Conservation (phyloP, 2,797 vertebrate species). For the Falco peregrinus region DNA sequence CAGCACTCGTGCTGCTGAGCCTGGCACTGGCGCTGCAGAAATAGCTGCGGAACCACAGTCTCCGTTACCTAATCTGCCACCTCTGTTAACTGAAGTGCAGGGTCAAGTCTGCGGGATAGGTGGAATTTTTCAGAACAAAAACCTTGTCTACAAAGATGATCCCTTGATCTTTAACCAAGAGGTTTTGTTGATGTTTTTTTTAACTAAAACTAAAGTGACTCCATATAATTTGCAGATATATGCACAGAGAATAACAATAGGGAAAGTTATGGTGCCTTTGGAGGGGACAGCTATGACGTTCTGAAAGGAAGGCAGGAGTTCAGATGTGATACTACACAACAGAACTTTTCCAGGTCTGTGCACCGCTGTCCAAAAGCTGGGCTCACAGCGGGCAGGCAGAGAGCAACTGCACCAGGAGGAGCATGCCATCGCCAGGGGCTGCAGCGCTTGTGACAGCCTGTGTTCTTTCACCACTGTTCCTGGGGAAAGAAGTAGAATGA, state of each 20-base stretch:
- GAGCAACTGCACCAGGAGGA: background rate
- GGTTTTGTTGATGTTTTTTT: background rate
- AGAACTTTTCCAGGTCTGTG: background rate
- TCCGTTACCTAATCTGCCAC: conserved; percentile 48
- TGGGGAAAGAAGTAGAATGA: background rate
- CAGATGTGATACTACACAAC: background rate
- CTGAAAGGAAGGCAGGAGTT: background rate
- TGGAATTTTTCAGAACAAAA: conserved; percentile 49
- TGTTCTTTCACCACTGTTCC: background rate
- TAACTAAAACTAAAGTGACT: background rate
- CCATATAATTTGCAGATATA: background rate
- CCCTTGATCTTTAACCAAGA: background rate
- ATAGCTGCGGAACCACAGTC: conserved; percentile 57
- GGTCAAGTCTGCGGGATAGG: background rate
- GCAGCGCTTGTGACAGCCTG: background rate
- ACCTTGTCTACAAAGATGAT: background rate
- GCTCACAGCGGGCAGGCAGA: background rate
- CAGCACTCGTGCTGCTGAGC: conserved; percentile 15
- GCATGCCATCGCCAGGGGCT: background rate
- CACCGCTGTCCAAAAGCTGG: background rate
- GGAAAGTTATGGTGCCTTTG: background rate
- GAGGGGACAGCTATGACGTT: background rate
- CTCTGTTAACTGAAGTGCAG: conserved; percentile 4
- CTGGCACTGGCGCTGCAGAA: conserved; percentile 45
- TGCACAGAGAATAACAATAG: background rate